A percentile compares a stretch with the other conserved stretches of the same genome.
Conservation (phyloP, 2,797 vertebrate genomes). For the Sciaenops ocellatus region DNA sequence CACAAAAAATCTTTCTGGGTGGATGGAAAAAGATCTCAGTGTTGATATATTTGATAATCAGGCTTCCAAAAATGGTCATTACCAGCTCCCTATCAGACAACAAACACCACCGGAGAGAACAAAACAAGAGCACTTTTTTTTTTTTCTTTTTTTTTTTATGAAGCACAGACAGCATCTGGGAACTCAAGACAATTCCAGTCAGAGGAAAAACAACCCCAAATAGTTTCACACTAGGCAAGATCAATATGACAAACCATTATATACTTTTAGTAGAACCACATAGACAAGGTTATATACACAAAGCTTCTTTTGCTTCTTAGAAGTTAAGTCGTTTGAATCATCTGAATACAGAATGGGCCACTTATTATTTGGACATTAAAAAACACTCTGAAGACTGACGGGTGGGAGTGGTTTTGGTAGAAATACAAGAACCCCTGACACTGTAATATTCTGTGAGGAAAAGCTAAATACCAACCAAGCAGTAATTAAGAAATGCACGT, state of each 20-base stretch:
- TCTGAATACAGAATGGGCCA: slow-evolving; percentile 67
- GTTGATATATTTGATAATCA: background rate
- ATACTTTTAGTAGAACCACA: slow-evolving; percentile 73
- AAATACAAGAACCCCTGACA: slow-evolving; percentile 64
- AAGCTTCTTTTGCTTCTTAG: slow-evolving; percentile 72
- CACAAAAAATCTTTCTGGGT: slow-evolving; percentile 4
- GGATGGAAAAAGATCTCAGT: slow-evolving; percentile 13
- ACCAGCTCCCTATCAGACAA: slow-evolving; percentile 14
- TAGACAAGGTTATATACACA: slow-evolving; percentile 81
- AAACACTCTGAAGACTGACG: slow-evolving; percentile 52
- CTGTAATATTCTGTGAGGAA: slow-evolving; percentile 48
- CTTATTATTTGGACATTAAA: slow-evolving; percentile 53
- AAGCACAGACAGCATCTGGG: slow-evolving; percentile 61
- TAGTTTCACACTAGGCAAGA: slow-evolving; percentile 69
- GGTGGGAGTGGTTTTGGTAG: slow-evolving; percentile 69
- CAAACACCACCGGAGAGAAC: slow-evolving; percentile 35
- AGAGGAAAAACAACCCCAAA: slow-evolving; percentile 52
- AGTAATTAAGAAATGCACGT: slow-evolving; percentile 31
- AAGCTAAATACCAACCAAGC: slow-evolving; percentile 49
- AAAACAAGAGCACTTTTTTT: slow-evolving; percentile 32
- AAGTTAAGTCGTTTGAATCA: slow-evolving; percentile 73
- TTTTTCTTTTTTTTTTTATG: slow-evolving; percentile 45
- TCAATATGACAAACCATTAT: slow-evolving; percentile 78
- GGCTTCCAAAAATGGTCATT: slow-evolving; percentile 11
- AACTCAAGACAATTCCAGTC: slow-evolving; percentile 63